Base-by-base conservation (phyloP, 2,888 invertebrate species). In the Tiphia femorata region DNA sequence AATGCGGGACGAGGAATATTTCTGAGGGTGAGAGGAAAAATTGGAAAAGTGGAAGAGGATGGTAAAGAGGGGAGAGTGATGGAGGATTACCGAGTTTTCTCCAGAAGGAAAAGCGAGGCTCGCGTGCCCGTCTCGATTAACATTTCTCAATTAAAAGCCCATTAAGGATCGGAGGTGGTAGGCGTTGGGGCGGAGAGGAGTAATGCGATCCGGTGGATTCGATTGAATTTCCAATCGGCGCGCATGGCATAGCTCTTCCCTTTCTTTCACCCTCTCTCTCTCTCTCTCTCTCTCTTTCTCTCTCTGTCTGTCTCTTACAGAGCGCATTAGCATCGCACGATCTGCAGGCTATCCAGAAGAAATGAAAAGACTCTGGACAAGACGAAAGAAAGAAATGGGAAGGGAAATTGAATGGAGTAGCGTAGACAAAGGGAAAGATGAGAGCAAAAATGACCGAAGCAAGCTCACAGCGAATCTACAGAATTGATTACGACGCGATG, bases 121-220 rank as follows among this genome's bases (percentile, higher is more conserved):
- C 52, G 49, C 38, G 49, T 54, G 40, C 48, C 41, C 30, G 16
- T 29, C 8, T 58, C 64, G 52, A 70, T 68, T 67, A 72, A 72
- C 70, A 76, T 66, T 71, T 69, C 64, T 67, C 73, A 65, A 72
- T 75, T 71, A 72, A 75, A 72, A 72, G 57, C 59, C 68, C 63
- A 75, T 76, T 68, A 74, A 49, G 43, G 42, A 8, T 30, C 6
- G 10, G 41, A 35, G 21, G 44, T 42, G 56, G 52, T 51, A 23
- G 42, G 49, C 49, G 54, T 49, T 49, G 38, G 10, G 20, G 20
- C 12, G 61, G 60, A 72, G 59, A 54, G 33, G 65, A 62, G 51
- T 72, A 67, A 74, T 62, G 35, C 64, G 67, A 73, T 76, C 70
- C 58, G 49, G 46, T n/a, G 38, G 40, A 49, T 61, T 46, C 64